A percentile compares a stretch with the other conserved stretches of the same genome.
Evolutionary conservation across 2,888 invertebrate species (phyloP).

Genomic region (Cataglyphis livida): DNA sequence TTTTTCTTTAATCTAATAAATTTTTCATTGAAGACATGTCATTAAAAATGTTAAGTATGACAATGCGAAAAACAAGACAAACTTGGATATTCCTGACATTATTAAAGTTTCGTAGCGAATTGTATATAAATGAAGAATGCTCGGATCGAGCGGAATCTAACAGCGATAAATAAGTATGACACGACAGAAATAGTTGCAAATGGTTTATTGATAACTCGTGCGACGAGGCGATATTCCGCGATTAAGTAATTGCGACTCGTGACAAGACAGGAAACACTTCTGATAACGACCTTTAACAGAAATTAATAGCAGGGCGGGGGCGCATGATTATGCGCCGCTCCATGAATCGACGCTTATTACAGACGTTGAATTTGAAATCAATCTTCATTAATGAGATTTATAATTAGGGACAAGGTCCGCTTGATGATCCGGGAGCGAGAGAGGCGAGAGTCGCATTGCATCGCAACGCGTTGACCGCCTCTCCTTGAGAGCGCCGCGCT

Average conservation of each 20-base stretch:
- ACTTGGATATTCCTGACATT: neutral
- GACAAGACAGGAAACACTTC: constrained; percentile 63
- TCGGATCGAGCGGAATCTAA: neutral
- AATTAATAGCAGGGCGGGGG: constrained; percentile 70
- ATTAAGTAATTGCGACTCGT: constrained; percentile 67
- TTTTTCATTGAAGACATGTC: neutral
- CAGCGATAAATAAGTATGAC: neutral
- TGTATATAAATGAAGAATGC: neutral
- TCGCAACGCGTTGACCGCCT: constrained; percentile 10
- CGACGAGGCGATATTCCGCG: constrained; percentile 54
- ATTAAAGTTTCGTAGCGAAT: neutral
- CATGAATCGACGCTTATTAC: constrained; percentile 70
- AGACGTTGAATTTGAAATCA: constrained; percentile 73
- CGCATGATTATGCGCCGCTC: constrained; percentile 64
- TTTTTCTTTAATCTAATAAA: neutral
- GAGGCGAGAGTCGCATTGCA: constrained; percentile 35
- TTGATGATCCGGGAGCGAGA: constrained; percentile 69
- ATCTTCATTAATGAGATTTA: constrained; percentile 75
- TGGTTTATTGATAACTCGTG: constrained; percentile 26
- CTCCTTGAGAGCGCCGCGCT: constrained; percentile 20
- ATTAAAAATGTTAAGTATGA: constrained; percentile 18
- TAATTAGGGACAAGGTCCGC: constrained; percentile 71
- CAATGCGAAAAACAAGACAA: neutral
- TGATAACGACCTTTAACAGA: constrained; percentile 70
- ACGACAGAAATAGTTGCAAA: neutral